phyloP scores from a whole-genome alignment of 2,888 invertebrate genomes.

The Torymus tubicola region DNA sequence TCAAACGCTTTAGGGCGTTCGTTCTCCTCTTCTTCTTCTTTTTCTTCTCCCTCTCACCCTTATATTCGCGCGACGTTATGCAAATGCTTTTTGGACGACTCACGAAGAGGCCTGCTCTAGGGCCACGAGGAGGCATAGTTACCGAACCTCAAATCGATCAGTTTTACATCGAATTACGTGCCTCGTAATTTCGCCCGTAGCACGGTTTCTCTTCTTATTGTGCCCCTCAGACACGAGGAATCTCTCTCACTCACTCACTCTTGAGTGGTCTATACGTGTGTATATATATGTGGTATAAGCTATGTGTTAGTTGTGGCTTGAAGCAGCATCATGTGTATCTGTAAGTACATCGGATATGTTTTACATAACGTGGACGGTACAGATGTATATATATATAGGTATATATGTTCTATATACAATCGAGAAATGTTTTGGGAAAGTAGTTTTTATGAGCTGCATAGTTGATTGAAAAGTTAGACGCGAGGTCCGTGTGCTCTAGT shows the following conservation, averaged over 20 bases:
- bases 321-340: no score
- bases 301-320: no score
- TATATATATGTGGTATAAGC: no score
- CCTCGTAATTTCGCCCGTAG: slow-evolving; percentile 54
- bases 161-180: slow-evolving; percentile 57
- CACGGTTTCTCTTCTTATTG: slow-evolving; percentile 54
- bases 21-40: slow-evolving; percentile 33
- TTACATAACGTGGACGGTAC: slow-evolving; percentile 44
- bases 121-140: background rate
- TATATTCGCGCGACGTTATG: slow-evolving; percentile 49
- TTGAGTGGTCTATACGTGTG: no score
- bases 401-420: slow-evolving; percentile 28
- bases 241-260: slow-evolving; percentile 14
- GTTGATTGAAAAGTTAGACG: no score
- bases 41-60: background rate
- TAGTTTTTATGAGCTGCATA: slow-evolving; percentile 17
- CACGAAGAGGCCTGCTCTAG: slow-evolving; percentile 45
- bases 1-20: slow-evolving; percentile 23
- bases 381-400: background rate
- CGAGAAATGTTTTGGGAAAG: slow-evolving; percentile 46
- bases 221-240: slow-evolving; percentile 32
- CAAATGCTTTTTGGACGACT: slow-evolving; percentile 56
- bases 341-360: background rate
- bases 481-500: no score
- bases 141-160: slow-evolving; percentile 56